Evolutionary conservation across 2,113 vertebrate genomes (phyloP), one percentile per base, ranked within the genome.

Genomic region (Campylomormyrus tamandua): DNA sequence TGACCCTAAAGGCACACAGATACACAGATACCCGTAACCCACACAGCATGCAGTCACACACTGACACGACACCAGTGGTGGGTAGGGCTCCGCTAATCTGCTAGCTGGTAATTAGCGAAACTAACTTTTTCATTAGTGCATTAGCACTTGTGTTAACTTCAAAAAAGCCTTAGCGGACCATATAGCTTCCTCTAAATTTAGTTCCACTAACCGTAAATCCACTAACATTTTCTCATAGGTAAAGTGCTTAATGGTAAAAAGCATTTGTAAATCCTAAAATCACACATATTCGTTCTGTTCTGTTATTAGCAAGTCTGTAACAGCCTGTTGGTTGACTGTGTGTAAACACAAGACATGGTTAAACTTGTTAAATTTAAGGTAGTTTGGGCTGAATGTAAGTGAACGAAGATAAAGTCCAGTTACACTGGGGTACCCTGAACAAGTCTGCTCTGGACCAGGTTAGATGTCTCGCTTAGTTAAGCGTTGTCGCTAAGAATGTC

Each of bases 11-110:
- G 9, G 50, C 35, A 56, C 35, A 87, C 31, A 83, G 45, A 90
- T 42, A 89, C 50, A 89, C 90, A 35, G 87, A 83, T 48, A 52
- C 31, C 45, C 42, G 39, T 88, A n/a, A 80, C 15, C 42, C n/a
- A 66, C 89, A 90, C 58, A 90, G 66, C 39, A 90, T 89, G 90
- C 86, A 88, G 24, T 27, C n/a, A 86, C 83, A 91, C 58, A 83
- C 91, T 91, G 77, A 88, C 88, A 93, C 91, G 88, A 93, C 91
- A 31, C n/a, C n/a, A 13, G 62, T 70, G 62, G 9, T 70, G n/a
- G 62, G n/a, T 11, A 70, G 10, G n/a, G n/a, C 10, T 11, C 62
- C 10, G 3, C 62, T 70, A 70, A 70, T 70, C 62, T 27, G 8
- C 62, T 70, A 13, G 31, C 62, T 1, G 10, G 9, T 70, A 31